Percentiles rank a stretch among this genome's conserved stretches.
Conservation (phyloP, 2,888 invertebrate species). For the Idaea biselata region DNA sequence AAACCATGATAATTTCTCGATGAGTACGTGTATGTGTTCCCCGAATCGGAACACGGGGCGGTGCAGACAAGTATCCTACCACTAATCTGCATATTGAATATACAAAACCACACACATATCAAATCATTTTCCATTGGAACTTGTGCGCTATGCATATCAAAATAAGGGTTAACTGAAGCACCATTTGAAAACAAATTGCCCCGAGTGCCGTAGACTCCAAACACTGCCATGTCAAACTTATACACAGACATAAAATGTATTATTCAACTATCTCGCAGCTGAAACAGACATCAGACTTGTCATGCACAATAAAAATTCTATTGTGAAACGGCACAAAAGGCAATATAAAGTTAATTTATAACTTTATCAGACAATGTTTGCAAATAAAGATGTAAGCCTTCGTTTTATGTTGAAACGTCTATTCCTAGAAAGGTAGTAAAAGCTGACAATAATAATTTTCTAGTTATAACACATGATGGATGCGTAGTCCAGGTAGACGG, state of each 20-base stretch:
- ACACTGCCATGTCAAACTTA: slow-evolving; percentile 27
- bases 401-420: slow-evolving; percentile 42
- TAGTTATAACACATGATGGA: slow-evolving; percentile 74
- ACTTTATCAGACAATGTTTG: slow-evolving; percentile 59
- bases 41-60: slow-evolving; percentile 58
- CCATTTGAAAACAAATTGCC: slow-evolving; percentile 8
- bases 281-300: slow-evolving; percentile 29
- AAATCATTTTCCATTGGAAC: slow-evolving; percentile 28
- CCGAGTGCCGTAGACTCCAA: slow-evolving; percentile 18
- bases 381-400: slow-evolving; percentile 68
- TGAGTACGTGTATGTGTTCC: slow-evolving; percentile 49
- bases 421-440: slow-evolving; percentile 61
- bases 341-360: slow-evolving; percentile 34
- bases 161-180: slow-evolving; percentile 26
- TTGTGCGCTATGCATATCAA: slow-evolving; percentile 26
- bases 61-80: slow-evolving; percentile 62
- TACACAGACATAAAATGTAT: slow-evolving; percentile 28
- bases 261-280: slow-evolving; percentile 30
- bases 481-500: slow-evolving; percentile 66
- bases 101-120: slow-evolving; percentile 41
- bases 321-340: slow-evolving; percentile 29
- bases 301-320: slow-evolving; percentile 25
- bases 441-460: slow-evolving; percentile 55
- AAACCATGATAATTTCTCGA: slow-evolving; percentile 68
- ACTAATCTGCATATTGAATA: slow-evolving; percentile 72